Evolutionary conservation across 2,888 invertebrate species (phyloP).

Genomic region (Hyposoter dolosus): DNA sequence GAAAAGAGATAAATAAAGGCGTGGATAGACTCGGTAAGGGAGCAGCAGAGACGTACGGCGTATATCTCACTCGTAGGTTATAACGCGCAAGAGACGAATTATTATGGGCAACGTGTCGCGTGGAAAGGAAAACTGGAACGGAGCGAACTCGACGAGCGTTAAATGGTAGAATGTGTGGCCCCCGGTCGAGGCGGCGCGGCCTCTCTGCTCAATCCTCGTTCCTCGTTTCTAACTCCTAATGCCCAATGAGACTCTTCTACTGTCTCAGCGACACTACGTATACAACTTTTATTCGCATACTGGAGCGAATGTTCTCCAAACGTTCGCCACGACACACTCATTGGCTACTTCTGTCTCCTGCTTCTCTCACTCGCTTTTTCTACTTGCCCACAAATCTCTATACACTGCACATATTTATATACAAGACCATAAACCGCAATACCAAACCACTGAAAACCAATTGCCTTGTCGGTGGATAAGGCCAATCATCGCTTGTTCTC

Average conservation of each 20-base stretch:
- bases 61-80: conserved; percentile 31
- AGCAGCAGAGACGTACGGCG: conserved; percentile 16
- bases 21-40: conserved; percentile 10
- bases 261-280: background rate
- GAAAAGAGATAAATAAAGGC: conserved; percentile 24
- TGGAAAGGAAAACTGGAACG: conserved; percentile 70
- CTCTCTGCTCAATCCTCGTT: conserved; percentile 53
- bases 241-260: conserved; percentile 16
- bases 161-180: conserved; percentile 61
- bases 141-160: conserved; percentile 50
- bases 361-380: background rate
- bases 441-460: conserved; percentile 51
- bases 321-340: background rate
- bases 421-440: conserved; percentile 30
- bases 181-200: conserved; percentile 33
- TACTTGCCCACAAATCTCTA: background rate
- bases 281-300: conserved; percentile 20
- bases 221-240: conserved; percentile 54
- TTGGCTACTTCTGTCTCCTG: background rate
- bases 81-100: conserved; percentile 48
- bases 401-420: background rate
- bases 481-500: conserved; percentile 60
- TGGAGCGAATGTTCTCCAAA: conserved; percentile 25
- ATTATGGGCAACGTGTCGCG: conserved; percentile 61
- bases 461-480: conserved; percentile 52